Base-by-base conservation (phyloP, 2,888 invertebrate genomes). In the Apotomis turbidana region DNA sequence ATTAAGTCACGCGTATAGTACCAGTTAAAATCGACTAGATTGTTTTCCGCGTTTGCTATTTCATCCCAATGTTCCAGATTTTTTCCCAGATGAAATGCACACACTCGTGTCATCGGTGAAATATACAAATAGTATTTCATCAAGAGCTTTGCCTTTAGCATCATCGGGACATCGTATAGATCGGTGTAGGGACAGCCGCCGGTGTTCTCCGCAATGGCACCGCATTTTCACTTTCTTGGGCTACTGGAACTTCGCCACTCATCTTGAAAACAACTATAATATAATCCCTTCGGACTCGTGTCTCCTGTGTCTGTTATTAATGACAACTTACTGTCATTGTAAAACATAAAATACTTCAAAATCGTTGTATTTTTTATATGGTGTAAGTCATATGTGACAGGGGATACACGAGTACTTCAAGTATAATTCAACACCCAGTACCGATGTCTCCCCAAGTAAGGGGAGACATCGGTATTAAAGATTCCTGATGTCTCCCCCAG, bases 101-200 rank as follows among this genome's bases (percentile, higher is more conserved):
- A 58, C 58, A 58, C 58, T 58, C 12, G 5, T 6, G 58, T 58
- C 58, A 58, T 58, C 38, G 58, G 58, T 58, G 38, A 58, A 58
- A 58, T 58, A n/a, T 12, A 27, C 27, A 58, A 58, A 41, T 58
- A 6, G 58, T 58, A 58, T 58, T 58, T 58, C 15, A 41, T 12
- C 58, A 58, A 58, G 58, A 58, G 58, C 38, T n/a, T 58, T 41
- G 58, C 58, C 58, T 58, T 38, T 58, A 58, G 58, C 52, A 52
- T 52, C 52, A 52, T 52, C 52, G 52, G 52, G 52, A 52, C 52
- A 52, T 52, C 27, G 27, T 27, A 27, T 27, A 27, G 27, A 27
- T 27, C 27, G 27, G 27, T 2, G 27, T 2, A 27, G n/a, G 57
- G 57, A 15, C 63, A 63, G 63, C 63, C 63, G 46, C 51, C 27